phyloP scores from a whole-genome alignment of 2,113 vertebrate species.

The Aythya baeri region DNA sequence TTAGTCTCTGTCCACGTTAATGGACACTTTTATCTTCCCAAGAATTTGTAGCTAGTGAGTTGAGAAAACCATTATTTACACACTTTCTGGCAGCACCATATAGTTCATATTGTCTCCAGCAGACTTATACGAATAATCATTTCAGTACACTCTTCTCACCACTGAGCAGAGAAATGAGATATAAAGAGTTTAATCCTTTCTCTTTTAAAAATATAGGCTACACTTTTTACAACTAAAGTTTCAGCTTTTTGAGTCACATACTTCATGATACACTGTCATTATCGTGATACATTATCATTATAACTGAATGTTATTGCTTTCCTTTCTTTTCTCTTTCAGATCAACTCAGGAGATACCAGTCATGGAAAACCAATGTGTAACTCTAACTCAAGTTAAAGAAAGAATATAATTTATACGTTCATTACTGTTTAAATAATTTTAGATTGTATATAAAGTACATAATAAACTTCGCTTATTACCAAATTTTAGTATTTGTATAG shows the following conservation, averaged over 20 bases:
- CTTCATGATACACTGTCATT: not conserved
- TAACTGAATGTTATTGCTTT: not conserved
- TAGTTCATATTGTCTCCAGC: not conserved
- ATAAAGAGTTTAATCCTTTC: not conserved
- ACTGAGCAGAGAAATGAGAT: not conserved
- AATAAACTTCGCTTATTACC: not conserved
- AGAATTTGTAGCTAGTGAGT: not conserved
- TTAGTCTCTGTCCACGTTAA: not conserved
- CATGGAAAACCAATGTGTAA: not conserved
- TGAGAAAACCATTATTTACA: not conserved
- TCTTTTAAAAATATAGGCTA: not conserved
- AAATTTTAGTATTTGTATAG: not conserved
- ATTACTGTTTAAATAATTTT: not conserved
- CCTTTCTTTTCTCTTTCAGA: not conserved
- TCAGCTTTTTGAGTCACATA: not conserved
- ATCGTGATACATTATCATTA: not conserved
- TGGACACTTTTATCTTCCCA: not conserved
- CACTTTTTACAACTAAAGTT: not conserved
- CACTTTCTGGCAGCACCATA: not conserved
- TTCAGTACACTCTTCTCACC: not conserved
- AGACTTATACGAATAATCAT: not conserved
- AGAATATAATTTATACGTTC: not conserved
- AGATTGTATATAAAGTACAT: not conserved
- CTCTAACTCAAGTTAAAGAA: not conserved
- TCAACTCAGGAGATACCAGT: not conserved